A percentile compares a stretch with the other conserved stretches of the same genome.
These are phyloP conservation scores for Coleophora deauratella DNA, from an alignment of 2,888 invertebrate genomes.

Conservation along the genomic window DNA sequence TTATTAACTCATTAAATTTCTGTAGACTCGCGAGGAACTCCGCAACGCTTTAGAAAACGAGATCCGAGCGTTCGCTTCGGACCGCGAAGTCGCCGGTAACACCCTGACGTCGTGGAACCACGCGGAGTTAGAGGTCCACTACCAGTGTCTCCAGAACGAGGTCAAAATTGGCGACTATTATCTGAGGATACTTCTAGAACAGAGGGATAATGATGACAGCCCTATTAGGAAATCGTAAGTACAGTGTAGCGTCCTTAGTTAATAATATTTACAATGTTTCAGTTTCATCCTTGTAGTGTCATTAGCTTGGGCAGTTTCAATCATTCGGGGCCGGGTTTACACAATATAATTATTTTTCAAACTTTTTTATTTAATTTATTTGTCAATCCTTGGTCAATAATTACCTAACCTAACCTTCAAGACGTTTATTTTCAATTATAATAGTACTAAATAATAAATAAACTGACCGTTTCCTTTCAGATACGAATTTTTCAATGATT, in stretches of 20 bases:
- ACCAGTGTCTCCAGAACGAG: slow-evolving; percentile 95
- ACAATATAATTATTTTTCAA: too few relatives aligned
- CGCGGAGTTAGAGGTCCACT: slow-evolving; percentile 95
- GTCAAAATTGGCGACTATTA: slow-evolving; percentile 99
- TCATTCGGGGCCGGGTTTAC: too few relatives aligned
- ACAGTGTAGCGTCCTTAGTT: too few relatives aligned
- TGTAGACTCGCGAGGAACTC: slow-evolving; percentile 94
- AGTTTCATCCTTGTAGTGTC: too few relatives aligned
- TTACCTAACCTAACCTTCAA: too few relatives aligned
- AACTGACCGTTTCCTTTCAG: slow-evolving; percentile 55
- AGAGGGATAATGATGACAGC: slow-evolving; percentile 87
- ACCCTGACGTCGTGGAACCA: slow-evolving; percentile 97
- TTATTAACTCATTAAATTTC: not conserved
- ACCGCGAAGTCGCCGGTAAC: slow-evolving; percentile 91
- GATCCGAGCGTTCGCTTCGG: slow-evolving; percentile 89
- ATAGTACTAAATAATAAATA: too few relatives aligned
- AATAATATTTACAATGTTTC: too few relatives aligned
- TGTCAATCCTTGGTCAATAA: too few relatives aligned
- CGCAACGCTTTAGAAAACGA: slow-evolving; percentile 94
- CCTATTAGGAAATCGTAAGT: slow-evolving; percentile 93
- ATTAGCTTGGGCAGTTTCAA: too few relatives aligned
- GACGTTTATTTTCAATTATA: too few relatives aligned
- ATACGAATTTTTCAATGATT: slow-evolving; percentile 97
- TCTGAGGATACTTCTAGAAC: slow-evolving; percentile 92
- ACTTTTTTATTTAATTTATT: too few relatives aligned